Evolutionary conservation across 2,797 vertebrate species (phyloP), one percentile per base, ranked within the genome.

Genomic region (Sternarchorhynchus goeldii): DNA sequence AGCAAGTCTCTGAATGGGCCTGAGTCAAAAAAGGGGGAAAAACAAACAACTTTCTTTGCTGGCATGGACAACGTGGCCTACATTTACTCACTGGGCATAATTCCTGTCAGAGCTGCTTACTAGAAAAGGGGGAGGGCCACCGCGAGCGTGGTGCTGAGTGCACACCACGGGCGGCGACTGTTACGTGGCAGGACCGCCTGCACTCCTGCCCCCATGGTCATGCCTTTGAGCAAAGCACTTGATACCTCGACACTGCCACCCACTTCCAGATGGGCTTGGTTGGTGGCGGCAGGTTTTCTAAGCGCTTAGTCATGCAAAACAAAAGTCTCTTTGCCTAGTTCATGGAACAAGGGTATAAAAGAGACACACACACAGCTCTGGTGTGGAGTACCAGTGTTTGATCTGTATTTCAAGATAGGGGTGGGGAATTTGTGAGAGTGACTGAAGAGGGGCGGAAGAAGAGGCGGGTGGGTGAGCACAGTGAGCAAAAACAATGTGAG

Each of bases 21-120:
- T 34, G 0, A 60, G 36, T 55, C 21, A 45, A 80, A 41, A 21
- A 10, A 17, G 67, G 36, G 77, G 58, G 60, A 68, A 25, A 75
- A 75, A 69, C 66, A 80, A 80, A 80, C 55, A 65, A 4, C 39
- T 32, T 72, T 62, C 59, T 57, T 55, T 16, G 12, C 31, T 50
- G 74, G 45, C 25, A 63, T 17, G 58, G 45, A 60, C 50, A 7
- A 62, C 7, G 56, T 81, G 68, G 75, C 80, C 84, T 76, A 86
- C 21, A 82, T 86, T 78, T 62, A 70, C 71, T 75, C 50, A 3
- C 31, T 16, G 59, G 31, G 20, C 25, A 25, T 3, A 6, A 50
- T 76, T 64, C 4, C 55, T 71, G 57, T 18, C 25, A 20, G 29
- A 6, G 41, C 41, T 32, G n/a, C 39, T 53, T 41, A 74, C 63